A percentile compares a stretch with the other conserved stretches of the same genome.
These are phyloP conservation scores for Microcebus murinus DNA, from an alignment of 2,113 vertebrate genomes.

Conservation along the genomic window DNA sequence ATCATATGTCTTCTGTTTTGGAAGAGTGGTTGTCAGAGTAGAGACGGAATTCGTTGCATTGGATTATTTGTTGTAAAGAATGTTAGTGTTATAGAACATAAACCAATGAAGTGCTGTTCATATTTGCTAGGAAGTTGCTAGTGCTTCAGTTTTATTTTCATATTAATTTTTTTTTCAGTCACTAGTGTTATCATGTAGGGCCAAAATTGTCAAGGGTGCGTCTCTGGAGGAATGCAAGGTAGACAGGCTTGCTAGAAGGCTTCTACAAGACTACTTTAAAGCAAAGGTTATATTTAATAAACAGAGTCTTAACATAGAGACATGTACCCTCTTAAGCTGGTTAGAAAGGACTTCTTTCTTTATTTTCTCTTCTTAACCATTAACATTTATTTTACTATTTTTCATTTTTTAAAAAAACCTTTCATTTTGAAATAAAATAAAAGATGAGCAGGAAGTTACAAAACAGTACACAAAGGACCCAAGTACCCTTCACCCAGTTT, in stretches of 20 bases:
- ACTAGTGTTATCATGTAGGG: not conserved
- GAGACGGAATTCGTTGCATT: not conserved
- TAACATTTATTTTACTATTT: conserved; percentile 44
- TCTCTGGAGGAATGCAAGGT: not conserved
- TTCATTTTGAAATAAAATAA: conserved; percentile 64
- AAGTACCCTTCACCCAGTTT: not conserved
- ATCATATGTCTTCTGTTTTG: not conserved
- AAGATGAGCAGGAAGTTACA: conserved; percentile 42
- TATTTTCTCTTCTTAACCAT: conserved; percentile 9
- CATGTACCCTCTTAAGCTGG: not conserved
- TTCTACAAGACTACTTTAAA: not conserved
- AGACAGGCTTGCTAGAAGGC: not conserved
- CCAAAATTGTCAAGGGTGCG: not conserved
- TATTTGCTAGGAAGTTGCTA: not conserved
- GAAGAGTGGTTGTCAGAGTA: not conserved
- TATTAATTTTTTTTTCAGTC: not conserved
- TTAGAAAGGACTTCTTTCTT: not conserved
- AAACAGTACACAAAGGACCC: conserved; percentile 43
- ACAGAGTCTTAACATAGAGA: not conserved
- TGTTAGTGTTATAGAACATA: not conserved
- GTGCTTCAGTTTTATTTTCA: conserved; percentile 25
- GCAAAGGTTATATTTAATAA: not conserved
- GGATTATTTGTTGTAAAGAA: not conserved
- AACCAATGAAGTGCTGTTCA: not conserved
- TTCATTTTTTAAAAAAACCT: conserved; percentile 13